Base-by-base conservation (phyloP, 2,888 invertebrate species). In the Hanleya hanleyi region DNA sequence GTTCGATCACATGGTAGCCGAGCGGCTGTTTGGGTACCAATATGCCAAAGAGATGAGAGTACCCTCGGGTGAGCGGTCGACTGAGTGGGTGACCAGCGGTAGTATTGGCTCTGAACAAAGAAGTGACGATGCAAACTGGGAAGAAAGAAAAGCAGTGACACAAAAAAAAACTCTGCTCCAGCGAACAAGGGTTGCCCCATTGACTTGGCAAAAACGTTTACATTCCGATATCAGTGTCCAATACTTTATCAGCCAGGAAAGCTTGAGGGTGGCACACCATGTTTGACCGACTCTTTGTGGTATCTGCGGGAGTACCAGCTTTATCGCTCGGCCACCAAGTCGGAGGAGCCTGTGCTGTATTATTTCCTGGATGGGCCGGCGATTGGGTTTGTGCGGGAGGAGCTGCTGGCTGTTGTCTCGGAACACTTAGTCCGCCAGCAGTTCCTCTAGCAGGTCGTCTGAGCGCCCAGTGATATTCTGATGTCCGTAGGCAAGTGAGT, bases 401-500 rank as follows among this genome's bases (percentile, higher is more conserved):
- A 41, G 18, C 41, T 41, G 9, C 41, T 41, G 7, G 7, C 7
- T 4, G 47, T 47, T 18, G n/a, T n/a, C n/a, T n/a, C n/a, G n/a
- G n/a, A n/a, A n/a, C n/a, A n/a, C n/a, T n/a, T n/a, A n/a, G n/a
- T n/a, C n/a, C n/a, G n/a, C 47, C 47, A 4, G 18, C 41, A 41
- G 41, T 18, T 9, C 41, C 41, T 9, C 41, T 12, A 41, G 41
- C 9, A 41, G 41, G 9, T 41, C 41, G 18, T 18, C 47, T 7
- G 18, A 7, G n/a, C 22, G 47, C n/a, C 18, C 18, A 22, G 47
- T 18, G 3, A 47, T 47, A n/a, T 47, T 47, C n/a, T n/a, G n/a
- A n/a, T 47, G 7, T 47, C 47, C 47, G 22, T 47, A 47, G 15
- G 66, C 73, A 47, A 73, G 72, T 5, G 69, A 73, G 47, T 69